A percentile compares a stretch with the other conserved stretches of the same genome.
Conservation (phyloP, 2,797 vertebrate genomes). For the Paguma larvata region DNA sequence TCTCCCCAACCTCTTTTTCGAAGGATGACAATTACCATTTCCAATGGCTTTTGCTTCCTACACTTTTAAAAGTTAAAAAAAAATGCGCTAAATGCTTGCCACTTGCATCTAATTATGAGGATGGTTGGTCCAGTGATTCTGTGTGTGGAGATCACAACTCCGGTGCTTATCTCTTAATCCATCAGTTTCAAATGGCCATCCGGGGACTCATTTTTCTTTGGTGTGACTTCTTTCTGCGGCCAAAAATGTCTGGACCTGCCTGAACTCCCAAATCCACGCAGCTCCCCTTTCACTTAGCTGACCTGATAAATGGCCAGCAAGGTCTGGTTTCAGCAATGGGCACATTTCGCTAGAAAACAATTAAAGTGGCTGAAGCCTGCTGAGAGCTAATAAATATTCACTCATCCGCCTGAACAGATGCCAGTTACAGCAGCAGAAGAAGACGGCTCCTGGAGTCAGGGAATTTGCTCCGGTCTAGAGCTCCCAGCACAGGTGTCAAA, state of each 20-base stretch:
- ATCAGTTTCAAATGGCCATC: constrained; percentile 74
- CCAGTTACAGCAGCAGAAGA: constrained; percentile 78
- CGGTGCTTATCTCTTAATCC: constrained; percentile 77
- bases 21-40: constrained; percentile 4
- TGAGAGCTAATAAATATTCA: constrained; percentile 76
- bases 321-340: constrained; percentile 67
- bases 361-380: constrained; percentile 74
- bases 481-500: constrained; percentile 49
- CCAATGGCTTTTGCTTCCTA: constrained; percentile 36
- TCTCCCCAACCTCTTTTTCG: neutral
- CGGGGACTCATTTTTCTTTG: constrained; percentile 75
- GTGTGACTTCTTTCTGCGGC: constrained; percentile 68
- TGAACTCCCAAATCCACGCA: neutral
- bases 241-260: constrained; percentile 71
- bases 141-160: constrained; percentile 73
- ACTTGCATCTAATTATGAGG: constrained; percentile 77
- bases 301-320: constrained; percentile 71
- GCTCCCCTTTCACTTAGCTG: constrained; percentile 64
- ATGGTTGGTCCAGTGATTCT: constrained; percentile 72
- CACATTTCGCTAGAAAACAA: constrained; percentile 78
- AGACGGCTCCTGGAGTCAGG: neutral
- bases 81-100: constrained; percentile 27
- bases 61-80: constrained; percentile 58
- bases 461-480: constrained; percentile 28
- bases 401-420: constrained; percentile 76